Evolutionary conservation across 1,140 invertebrate species (phyloP).

Genomic region (Zaprionus lachaisei): DNA sequence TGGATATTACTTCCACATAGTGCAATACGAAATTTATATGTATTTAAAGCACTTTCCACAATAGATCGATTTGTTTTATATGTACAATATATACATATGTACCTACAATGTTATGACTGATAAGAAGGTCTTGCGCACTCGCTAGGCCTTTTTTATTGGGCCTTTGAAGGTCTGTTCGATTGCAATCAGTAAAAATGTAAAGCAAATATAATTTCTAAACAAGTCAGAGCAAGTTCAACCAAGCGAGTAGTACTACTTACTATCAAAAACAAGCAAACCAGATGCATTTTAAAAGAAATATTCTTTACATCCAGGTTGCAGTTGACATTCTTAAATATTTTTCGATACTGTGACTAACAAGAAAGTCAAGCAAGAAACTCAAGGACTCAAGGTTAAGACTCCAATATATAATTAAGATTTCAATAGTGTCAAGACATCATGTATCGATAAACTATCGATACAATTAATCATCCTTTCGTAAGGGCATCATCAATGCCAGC

Average conservation of each 20-base stretch:
- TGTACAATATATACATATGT: background rate
- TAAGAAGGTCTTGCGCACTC: background rate
- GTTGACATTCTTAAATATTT: too few relatives aligned
- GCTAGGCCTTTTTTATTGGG: background rate
- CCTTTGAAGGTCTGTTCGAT: background rate
- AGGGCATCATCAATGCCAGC: background rate
- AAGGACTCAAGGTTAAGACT: too few relatives aligned
- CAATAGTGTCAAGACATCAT: too few relatives aligned
- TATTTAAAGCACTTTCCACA: background rate
- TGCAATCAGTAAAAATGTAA: background rate
- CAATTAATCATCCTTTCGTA: background rate
- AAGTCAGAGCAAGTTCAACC: background rate
- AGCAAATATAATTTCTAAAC: constrained; percentile 2
- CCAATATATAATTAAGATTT: too few relatives aligned
- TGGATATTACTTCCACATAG: too few relatives aligned
- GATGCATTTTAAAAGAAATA: background rate
- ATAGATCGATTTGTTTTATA: background rate
- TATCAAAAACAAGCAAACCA: background rate
- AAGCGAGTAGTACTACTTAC: background rate
- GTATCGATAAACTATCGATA: background rate
- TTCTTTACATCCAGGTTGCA: too few relatives aligned
- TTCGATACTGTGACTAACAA: too few relatives aligned
- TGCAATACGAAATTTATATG: too few relatives aligned
- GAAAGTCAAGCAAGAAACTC: too few relatives aligned
- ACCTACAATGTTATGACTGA: background rate